phyloP scores from a whole-genome alignment of 2,797 vertebrate genomes.

The Nyctalus aviator region DNA sequence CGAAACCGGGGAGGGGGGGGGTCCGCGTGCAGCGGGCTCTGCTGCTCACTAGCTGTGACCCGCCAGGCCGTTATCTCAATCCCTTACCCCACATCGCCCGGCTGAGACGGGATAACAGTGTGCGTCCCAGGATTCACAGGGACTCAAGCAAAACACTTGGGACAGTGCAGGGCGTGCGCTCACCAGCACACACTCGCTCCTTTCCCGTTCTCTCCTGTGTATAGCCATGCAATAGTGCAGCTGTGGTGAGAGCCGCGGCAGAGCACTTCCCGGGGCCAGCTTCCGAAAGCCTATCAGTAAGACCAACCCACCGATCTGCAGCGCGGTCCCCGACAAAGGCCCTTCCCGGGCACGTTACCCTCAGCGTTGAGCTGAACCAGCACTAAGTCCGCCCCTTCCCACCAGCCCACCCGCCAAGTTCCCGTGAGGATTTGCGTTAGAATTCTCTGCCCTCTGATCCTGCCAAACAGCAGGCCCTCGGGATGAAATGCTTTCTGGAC shows the following conservation, averaged over 20 bases:
- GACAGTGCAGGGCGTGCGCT: fast-evolving
- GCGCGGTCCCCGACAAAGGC: not conserved
- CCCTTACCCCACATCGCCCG: not conserved
- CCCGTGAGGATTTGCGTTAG: not conserved
- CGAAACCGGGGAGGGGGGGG: too few species aligned
- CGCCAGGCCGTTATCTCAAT: not conserved
- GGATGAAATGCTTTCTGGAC: not conserved
- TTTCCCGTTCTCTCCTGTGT: not conserved
- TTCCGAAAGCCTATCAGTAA: not conserved
- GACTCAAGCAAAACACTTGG: fast-evolving
- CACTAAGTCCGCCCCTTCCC: not conserved
- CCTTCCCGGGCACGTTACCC: not conserved
- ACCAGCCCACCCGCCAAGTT: not conserved
- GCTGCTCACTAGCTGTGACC: not conserved
- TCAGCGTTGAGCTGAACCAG: not conserved
- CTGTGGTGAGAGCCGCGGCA: not conserved
- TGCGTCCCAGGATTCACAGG: not conserved
- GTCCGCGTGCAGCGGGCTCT: fast-evolving
- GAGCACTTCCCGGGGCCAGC: not conserved
- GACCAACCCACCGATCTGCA: too few species aligned
- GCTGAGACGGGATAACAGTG: fast-evolving
- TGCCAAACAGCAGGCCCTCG: not conserved
- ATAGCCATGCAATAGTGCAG: too few species aligned
- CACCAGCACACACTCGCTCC: not conserved
- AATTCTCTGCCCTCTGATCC: not conserved